These are phyloP conservation scores for Drosophila tani DNA, from an alignment of 1,140 invertebrate species.

Conservation along the genomic window DNA sequence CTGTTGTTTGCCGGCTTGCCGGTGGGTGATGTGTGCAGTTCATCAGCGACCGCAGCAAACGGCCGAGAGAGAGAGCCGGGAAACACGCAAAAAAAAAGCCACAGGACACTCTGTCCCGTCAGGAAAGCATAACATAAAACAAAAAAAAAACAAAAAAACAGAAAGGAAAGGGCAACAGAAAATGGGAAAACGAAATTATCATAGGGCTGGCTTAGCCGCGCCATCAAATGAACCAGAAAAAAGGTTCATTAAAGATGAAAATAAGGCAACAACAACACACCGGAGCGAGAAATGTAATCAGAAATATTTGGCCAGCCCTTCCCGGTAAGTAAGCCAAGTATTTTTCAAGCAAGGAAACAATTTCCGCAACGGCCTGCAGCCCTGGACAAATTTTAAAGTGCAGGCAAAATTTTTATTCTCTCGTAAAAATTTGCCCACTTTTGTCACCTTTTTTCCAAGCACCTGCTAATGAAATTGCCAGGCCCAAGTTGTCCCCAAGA, in stretches of 20 bases:
- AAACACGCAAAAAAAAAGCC: conserved; percentile 9
- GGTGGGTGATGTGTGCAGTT: conserved; percentile 64
- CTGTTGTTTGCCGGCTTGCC: conserved; percentile 54
- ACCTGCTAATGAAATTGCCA: conserved; percentile 38
- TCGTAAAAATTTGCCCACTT: background rate
- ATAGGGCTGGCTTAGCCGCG: conserved; percentile 33
- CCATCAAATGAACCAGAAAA: conserved; percentile 33
- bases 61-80: conserved; percentile 37
- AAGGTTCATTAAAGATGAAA: conserved; percentile 43
- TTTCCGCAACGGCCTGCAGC: conserved; percentile 12
- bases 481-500: conserved; percentile 31
- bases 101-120: conserved; percentile 6
- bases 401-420: conserved; percentile 5
- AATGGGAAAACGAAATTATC: conserved; percentile 35
- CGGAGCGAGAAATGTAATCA: conserved; percentile 1
- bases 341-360: background rate
- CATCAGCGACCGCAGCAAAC: conserved; percentile 77
- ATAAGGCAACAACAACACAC: background rate
- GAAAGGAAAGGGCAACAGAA: background rate
- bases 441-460: background rate
- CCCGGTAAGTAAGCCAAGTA: background rate
- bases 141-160: background rate
- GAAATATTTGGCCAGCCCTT: background rate
- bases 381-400: conserved; percentile 35
- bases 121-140: conserved; percentile 11